Base-by-base conservation (phyloP, 64 coral and sea anemone species). In the Stylophora pistillata region DNA sequence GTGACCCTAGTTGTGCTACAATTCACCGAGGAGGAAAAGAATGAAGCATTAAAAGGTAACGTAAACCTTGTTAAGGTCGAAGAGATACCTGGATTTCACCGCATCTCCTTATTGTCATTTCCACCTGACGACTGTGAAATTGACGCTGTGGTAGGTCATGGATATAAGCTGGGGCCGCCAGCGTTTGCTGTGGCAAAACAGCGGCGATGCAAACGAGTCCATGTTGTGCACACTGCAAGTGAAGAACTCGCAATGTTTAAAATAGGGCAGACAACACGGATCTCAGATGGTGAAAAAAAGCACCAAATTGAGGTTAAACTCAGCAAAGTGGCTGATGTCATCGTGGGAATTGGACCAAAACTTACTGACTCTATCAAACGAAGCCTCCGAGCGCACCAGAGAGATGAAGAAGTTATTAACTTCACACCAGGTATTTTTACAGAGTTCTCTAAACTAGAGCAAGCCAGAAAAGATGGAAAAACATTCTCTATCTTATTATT, bases 241-340 rank as follows among this genome's bases (percentile, higher is more conserved):
- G 73, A 76, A 76, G 29, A 76, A 9, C 34, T 76, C 18, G 73
- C 73, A 53, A 76, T 76, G 73, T 76, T 53, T 53, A 76, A 76
- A 21, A 53, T 20, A 23, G 30, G 20, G 2, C 1, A n/a, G 17
- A 4, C 9, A 56, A 21, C 75, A 41, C 37, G 2, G 21, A 68
- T 68, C 11, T 4, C 20, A 4, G 21, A n/a, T 1, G 64, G 64
- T 25, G 64, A 26, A 0, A 0, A 25, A 21, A 68, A 68, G 64
- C 64, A 68, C 21, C 64, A 68, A 25, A 6, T 4, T n/a, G 64
- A 68, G 26, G 64, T 68, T 25, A 25, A 68, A 0, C 21, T 68
- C 21, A n/a, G 64, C 64, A 0, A 10, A 68, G 26, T 1, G 20
- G 64, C 64, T 68, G 64, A 68, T 68, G 64, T 68, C 64, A 25